A percentile compares a stretch with the other conserved stretches of the same genome.
Conservation (phyloP, 2,113 vertebrate genomes). For the Calidris pygmaea region DNA sequence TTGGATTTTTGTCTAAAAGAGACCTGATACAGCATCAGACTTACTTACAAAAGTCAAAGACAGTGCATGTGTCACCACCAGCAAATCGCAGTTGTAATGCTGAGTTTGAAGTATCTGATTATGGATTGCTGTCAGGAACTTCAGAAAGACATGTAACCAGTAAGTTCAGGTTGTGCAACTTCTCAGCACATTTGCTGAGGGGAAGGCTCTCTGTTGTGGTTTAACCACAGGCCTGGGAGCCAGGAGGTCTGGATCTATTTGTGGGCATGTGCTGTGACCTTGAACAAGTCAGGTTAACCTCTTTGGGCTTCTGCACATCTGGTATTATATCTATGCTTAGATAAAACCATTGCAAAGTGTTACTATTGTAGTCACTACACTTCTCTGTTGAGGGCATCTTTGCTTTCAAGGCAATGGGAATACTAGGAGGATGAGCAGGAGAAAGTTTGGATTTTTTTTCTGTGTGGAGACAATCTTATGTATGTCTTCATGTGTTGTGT, state of each 20-base stretch:
- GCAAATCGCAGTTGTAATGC: background rate
- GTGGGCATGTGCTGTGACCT: background rate
- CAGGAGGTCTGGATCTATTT: constrained; percentile 49
- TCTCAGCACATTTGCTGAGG: constrained; percentile 40
- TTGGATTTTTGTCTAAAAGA: background rate
- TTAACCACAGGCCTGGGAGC: background rate
- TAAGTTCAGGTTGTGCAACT: constrained; percentile 9
- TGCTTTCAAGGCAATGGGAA: background rate
- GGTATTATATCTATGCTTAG: background rate
- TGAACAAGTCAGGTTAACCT: background rate
- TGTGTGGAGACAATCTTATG: background rate
- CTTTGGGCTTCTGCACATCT: background rate
- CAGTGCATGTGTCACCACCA: background rate
- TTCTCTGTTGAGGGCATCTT: background rate
- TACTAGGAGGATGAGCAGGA: background rate
- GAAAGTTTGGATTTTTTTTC: background rate
- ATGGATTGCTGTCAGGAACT: constrained; percentile 32
- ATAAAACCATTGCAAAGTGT: background rate
- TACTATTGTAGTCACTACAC: background rate
- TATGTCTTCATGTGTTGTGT: background rate
- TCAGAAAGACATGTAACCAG: background rate
- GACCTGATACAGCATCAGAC: background rate
- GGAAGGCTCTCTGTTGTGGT: background rate
- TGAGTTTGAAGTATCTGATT: constrained; percentile 21
- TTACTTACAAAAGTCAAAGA: background rate